Conservation (phyloP, 2,113 vertebrate species). For the Motacilla alba region DNA sequence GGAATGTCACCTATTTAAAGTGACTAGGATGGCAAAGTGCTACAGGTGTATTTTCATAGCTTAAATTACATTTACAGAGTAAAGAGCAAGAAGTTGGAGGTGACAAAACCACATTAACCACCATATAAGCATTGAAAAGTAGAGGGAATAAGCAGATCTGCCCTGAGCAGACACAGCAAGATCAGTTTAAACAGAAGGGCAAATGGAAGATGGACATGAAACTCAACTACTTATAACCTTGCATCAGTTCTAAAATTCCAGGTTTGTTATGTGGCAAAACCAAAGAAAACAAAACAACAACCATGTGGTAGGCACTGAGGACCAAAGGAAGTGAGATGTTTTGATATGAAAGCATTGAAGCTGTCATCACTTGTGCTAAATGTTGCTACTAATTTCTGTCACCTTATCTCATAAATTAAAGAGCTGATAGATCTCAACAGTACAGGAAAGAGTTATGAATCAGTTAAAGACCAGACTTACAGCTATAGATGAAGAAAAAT, state of each 20-base stretch:
- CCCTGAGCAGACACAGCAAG: not conserved
- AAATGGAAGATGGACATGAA: not conserved
- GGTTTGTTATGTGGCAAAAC: not conserved
- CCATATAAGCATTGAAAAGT: not conserved
- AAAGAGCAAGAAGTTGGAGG: not conserved
- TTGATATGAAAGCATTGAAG: not conserved
- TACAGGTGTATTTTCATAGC: not conserved
- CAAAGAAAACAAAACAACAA: not conserved
- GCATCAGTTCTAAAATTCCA: not conserved
- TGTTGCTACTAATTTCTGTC: not conserved
- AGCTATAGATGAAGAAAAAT: not conserved
- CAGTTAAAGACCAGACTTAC: not conserved
- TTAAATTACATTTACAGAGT: not conserved
- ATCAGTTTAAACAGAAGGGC: not conserved
- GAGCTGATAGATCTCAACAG: not conserved
- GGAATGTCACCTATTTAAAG: not conserved
- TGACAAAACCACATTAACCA: not conserved
- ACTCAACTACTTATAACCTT: not conserved
- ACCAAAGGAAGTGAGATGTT: not conserved
- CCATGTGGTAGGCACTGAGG: accelerated
- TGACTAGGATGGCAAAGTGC: not conserved
- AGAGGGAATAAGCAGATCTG: not conserved
- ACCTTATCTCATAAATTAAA: not conserved
- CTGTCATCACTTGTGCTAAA: not conserved
- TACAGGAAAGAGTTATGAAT: not conserved